Evolutionary conservation across 1,140 invertebrate species (phyloP), one percentile per base, ranked within the genome.

Genomic region (Rhopalosiphum maidis): DNA sequence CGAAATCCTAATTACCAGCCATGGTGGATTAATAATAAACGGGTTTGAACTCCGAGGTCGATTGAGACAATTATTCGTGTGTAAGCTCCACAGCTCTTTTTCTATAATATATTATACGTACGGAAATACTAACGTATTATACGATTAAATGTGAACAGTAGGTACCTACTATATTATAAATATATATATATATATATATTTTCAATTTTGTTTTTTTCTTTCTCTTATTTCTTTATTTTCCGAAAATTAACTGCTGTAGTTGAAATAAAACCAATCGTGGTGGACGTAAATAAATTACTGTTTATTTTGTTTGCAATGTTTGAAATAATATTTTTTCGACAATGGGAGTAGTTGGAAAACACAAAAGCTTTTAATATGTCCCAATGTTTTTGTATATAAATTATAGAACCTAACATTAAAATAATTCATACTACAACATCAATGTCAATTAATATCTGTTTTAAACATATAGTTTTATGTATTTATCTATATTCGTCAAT

Each of bases 291-390:
- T 85, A 85, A 85, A 86, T 86, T 30, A 86, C 85, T 15, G 41
- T 86, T 46, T 18, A 30, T 86, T 86, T 86, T 86, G 85, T 46
- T 43, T 86, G 43, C 25, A 86, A 1, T 68, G 11, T n/a, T 68
- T 15, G 60, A 68, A 46, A 86, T 86, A 25, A 86, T 43, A 30
- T 25, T 86, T 23, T 86, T 68, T 11, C 30, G 30, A n/a, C 15
- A 68, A 68, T 68, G 60, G 30, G 11, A 60, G 83, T 86, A 46
- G 7, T 46, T 25, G 23, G 23, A 41, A 43, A 46, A 86, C 30
- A 43, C 43, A 86, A 86, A 86, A 86, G 85, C 85, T 86, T 86
- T 86, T 86, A 86, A 86, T 46, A 41, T 46, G 25, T 46, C 15
- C 41, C 85, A 86, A 86, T 85, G 41, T 30, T 46, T 11, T 46